phyloP scores from a whole-genome alignment of 2,888 invertebrate genomes.

The Elegia similella region DNA sequence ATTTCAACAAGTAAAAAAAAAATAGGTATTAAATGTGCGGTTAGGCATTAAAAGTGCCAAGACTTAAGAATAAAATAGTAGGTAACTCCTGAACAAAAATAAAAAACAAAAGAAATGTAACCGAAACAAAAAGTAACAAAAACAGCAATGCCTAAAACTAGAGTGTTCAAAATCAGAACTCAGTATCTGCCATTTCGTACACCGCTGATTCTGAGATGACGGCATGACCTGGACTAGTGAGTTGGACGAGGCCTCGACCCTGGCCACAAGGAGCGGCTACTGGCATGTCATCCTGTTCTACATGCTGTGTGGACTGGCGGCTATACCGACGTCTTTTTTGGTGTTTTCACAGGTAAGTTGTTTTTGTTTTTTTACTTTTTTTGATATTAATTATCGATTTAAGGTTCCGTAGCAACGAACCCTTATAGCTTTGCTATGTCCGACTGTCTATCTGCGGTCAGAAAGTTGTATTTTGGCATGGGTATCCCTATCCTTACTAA shows the following conservation, averaged over 20 bases:
- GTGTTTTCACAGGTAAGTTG: conserved; percentile 83
- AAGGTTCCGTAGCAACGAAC: too few relatives aligned
- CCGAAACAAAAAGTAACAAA: background rate
- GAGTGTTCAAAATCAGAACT: background rate
- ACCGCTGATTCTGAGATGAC: conserved; percentile 32
- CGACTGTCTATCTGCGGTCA: too few relatives aligned
- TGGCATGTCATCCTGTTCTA: conserved; percentile 85
- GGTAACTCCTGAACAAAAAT: too few relatives aligned
- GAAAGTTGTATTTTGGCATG: too few relatives aligned
- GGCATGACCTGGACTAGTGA: conserved; percentile 69
- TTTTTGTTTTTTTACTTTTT: too few relatives aligned
- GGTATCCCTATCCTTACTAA: too few relatives aligned
- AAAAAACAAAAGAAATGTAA: background rate
- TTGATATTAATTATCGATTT: too few relatives aligned
- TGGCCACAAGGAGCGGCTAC: conserved; percentile 83
- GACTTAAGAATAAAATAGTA: background rate
- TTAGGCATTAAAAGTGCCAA: too few relatives aligned
- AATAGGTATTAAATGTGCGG: too few relatives aligned
- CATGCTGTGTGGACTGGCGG: conserved; percentile 83
- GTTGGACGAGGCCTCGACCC: conserved; percentile 80
- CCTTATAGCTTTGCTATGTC: too few relatives aligned
- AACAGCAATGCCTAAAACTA: background rate
- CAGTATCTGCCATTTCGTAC: conserved; percentile 18
- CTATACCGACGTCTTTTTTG: conserved; percentile 84
- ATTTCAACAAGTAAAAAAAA: too few relatives aligned